phyloP scores from a whole-genome alignment of 2,113 vertebrate species.

The Laterallus jamaicensis region DNA sequence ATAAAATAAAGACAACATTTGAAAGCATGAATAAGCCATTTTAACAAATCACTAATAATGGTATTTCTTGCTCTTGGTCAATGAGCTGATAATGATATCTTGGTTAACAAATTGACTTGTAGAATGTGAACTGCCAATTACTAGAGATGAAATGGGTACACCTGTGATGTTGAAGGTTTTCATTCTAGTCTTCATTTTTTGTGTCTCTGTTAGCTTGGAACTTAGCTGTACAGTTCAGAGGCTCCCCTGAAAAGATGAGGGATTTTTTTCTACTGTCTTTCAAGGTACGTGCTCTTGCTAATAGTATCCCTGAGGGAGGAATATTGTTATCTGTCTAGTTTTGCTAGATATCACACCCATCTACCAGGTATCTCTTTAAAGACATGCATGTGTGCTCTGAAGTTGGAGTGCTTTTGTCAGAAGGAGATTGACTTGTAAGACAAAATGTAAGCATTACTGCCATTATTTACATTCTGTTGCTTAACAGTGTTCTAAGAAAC shows the following conservation, averaged over 20 bases:
- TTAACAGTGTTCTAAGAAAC: not conserved
- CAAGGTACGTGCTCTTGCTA: constrained; percentile 74
- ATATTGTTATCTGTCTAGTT: not conserved
- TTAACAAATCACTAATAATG: not conserved
- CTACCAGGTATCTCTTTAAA: not conserved
- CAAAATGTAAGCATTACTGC: not conserved
- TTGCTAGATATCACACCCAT: not conserved
- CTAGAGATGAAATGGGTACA: not conserved
- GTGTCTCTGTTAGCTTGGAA: constrained; percentile 87
- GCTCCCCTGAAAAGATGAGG: constrained; percentile 80
- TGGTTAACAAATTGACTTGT: not conserved
- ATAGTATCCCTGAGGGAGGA: not conserved
- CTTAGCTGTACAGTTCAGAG: constrained; percentile 81
- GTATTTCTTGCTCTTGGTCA: not conserved
- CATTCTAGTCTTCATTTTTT: not conserved
- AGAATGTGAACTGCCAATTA: not conserved
- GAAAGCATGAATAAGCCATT: not conserved
- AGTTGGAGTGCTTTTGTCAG: not conserved
- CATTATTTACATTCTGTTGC: not conserved
- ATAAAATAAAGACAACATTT: not conserved
- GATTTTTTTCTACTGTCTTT: constrained; percentile 90
- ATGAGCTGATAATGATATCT: not conserved
- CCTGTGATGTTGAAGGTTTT: not conserved
- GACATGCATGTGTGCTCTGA: not conserved
- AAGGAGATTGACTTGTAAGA: not conserved